A percentile compares a stretch with the other conserved stretches of the same genome.
Evolutionary conservation across 2,888 invertebrate genomes (phyloP).

Genomic region (Cantharis rufa): DNA sequence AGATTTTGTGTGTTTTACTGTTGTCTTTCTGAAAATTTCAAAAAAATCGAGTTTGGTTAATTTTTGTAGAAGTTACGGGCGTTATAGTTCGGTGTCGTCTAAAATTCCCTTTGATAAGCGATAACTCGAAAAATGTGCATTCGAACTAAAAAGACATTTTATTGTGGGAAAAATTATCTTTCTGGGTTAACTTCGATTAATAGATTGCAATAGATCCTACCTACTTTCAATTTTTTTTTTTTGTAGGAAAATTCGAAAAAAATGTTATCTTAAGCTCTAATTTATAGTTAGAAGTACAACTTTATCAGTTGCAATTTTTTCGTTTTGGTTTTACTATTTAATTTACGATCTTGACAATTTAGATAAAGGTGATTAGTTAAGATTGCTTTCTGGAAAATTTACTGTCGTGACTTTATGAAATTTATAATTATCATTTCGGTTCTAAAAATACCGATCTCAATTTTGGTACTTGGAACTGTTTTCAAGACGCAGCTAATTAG

Average conservation of each 20-base stretch:
- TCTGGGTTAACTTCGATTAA: neutral
- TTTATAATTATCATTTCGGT: neutral
- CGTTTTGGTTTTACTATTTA: neutral
- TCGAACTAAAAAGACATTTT: no score
- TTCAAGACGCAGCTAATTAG: no score
- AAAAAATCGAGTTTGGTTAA: neutral
- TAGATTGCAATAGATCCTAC: neutral
- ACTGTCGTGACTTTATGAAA: neutral
- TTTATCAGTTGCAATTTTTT: neutral
- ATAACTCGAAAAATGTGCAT: no score
- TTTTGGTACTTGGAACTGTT: no score
- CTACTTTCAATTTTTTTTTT: no score
- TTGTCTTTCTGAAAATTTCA: neutral
- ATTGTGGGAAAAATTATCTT: no score
- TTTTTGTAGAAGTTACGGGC: neutral
- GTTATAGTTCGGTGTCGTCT: neutral
- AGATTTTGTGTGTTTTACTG: neutral
- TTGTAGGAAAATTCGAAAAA: no score
- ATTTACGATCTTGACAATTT: neutral
- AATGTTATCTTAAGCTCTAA: neutral
- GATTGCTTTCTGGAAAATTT: neutral
- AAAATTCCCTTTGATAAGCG: no score
- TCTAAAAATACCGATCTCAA: neutral
- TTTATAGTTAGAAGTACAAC: neutral
- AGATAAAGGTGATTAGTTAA: neutral